Base-by-base conservation (phyloP, 2,113 vertebrate genomes). In the Hucho hucho region DNA sequence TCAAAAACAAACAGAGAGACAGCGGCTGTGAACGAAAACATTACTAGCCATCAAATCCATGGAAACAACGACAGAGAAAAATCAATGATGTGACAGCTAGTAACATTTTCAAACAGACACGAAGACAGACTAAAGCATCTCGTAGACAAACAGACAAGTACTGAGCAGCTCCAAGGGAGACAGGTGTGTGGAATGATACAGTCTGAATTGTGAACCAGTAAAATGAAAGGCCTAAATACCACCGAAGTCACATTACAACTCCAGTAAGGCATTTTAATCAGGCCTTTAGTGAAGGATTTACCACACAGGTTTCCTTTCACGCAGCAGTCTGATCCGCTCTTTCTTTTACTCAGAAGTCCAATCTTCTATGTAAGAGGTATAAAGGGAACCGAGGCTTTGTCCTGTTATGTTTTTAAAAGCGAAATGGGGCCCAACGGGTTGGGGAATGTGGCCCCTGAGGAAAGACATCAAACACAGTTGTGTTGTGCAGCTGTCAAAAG, bases 111-210 rank as follows among this genome's bases (percentile, higher is more conserved):
- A 32, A 7, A 28, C 9, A 63, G 86, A 80, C 43, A 64, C 1
- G 86, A 75, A 16, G 25, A 47, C 79, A 79, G 76, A 88, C 83
- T 81, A 4, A 9, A 37, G 37, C 37, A 37, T 37, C 7, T 37
- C 32, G 32, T 37, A 9, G 37, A 37, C 37, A 37, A 37, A 28
- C 78, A 79, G 77, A 88, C 83, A 81, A 80, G 84, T 83, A 86
- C 66, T 73, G 80, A 74, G 75, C 80, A 87, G 80, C 86, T 88
- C 80, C 87, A 86, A 86, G 79, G 90, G 87, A 82, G 84, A 86
- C 89, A 90, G 90, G 84, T 81, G 84, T 81, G 86, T 86, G 89
- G 88, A 90, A 91, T 89, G 84, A 77, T 79, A 75, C 82, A 71
- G 81, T 74, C 69, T 69, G 69, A 49, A 68, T 71, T 63, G 32